Evolutionary conservation across 2,113 vertebrate species (phyloP), one percentile per base, ranked within the genome.

Genomic region (Petrocephalus microphthalmus): DNA sequence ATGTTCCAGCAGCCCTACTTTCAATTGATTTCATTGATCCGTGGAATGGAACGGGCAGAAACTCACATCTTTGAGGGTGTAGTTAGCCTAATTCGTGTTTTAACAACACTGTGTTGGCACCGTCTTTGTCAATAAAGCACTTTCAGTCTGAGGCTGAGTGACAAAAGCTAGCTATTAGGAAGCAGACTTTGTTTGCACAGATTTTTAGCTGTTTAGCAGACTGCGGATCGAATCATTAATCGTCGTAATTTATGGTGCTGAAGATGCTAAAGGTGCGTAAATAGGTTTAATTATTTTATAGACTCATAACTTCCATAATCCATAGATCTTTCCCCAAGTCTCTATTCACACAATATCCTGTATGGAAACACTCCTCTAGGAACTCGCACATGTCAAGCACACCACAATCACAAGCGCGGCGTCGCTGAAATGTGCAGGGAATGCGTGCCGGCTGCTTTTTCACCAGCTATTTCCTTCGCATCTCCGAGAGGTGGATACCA

Each of bases 1-100:
- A 45, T 49, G 81, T 83, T 49, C 49, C 81, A 49, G n/a, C 81
- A 83, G 81, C 81, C 19, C 22, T 83, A n/a, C 81, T 83, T n/a
- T 49, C 81, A 45, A 83, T 83, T 51, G 81, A 83, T 49, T n/a
- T 83, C 81, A 83, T 83, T 49, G 81, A 83, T 83, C 45, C 37
- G 81, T 13, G 45, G 81, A 83, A 49, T 0, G 20, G 81, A 78
- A 83, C 81, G 81, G 49, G 42, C 81, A 83, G 81, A 83, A 83
- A 49, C 81, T 10, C 81, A 47, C 20, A 49, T 83, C 81, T 83
- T 83, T 45, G 81, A 83, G 81, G 45, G 37, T n/a, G 45, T 42
- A 49, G 81, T 49, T 83, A 22, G 81, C 20, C 81, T 83, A 49
- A 45, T 83, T 49, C 81, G 49, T 49, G 81, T 42, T 47, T 83